phyloP scores from a whole-genome alignment of 2,113 vertebrate genomes.

The Oncorhynchus kisutch region DNA sequence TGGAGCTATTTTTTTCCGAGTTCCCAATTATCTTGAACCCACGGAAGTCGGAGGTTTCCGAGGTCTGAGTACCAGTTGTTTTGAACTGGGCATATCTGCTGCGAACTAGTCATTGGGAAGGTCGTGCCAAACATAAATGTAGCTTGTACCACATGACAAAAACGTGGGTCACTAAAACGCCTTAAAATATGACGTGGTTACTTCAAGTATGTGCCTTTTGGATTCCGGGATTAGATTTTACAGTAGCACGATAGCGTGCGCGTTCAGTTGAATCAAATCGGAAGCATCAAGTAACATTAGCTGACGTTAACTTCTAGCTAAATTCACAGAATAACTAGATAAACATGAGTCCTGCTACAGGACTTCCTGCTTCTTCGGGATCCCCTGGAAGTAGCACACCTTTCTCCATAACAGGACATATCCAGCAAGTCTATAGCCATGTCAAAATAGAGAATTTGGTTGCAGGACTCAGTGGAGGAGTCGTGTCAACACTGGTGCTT shows the following conservation, averaged over 20 bases:
- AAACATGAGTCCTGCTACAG: constrained; percentile 54
- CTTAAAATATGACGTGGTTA: neutral
- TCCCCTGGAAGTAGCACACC: constrained; percentile 27
- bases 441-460: constrained; percentile 80
- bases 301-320: constrained; percentile 1
- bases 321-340: constrained; percentile 11
- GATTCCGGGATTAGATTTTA: neutral
- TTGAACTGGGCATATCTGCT: no score
- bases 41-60: no score
- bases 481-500: constrained; percentile 80
- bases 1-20: no score
- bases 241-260: neutral
- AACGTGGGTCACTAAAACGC: neutral
- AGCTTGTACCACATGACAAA: neutral
- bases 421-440: constrained; percentile 62
- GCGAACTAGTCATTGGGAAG: neutral
- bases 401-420: constrained; percentile 31
- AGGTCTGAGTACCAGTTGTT: no score
- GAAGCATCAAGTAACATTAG: no score
- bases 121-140: neutral
- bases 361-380: neutral
- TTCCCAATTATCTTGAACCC: no score
- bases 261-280: neutral
- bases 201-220: neutral
- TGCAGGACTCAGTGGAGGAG: constrained; percentile 81